A percentile compares a stretch with the other conserved stretches of the same genome.
These are phyloP conservation scores for Drosophila sucinea DNA, from an alignment of 1,140 invertebrate species.

Conservation along the genomic window DNA sequence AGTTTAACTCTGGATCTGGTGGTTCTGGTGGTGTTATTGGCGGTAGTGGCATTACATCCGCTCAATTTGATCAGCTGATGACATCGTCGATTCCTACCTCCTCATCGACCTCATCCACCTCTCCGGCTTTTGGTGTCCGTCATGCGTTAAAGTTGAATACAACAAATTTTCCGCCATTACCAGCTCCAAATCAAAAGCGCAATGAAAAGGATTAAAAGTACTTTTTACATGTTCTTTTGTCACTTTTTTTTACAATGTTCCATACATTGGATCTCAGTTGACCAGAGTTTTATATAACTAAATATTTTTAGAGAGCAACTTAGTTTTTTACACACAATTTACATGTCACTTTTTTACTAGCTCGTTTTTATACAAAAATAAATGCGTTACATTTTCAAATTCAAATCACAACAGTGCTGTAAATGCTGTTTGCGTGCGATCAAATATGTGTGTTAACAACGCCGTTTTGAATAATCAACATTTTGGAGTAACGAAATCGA, in stretches of 20 bases:
- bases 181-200: constrained; percentile 25
- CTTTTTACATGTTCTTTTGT: neutral
- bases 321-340: neutral
- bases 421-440: too few species aligned
- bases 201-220: constrained; percentile 30
- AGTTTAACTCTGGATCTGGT: neutral
- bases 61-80: constrained; percentile 1
- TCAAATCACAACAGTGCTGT: neutral
- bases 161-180: constrained; percentile 44
- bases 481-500: too few species aligned
- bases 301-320: neutral
- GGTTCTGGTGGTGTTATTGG: neutral
- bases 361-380: neutral
- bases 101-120: neutral
- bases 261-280: neutral
- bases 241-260: too few species aligned
- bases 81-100: neutral
- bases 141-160: constrained; percentile 23
- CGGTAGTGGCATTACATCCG: neutral
- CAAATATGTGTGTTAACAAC: too few species aligned
- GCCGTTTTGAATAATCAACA: too few species aligned
- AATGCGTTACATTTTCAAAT: neutral
- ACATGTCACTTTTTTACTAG: constrained; percentile 1
- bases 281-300: constrained; percentile 2
- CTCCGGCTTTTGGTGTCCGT: neutral